phyloP scores from a whole-genome alignment of 2,797 vertebrate species.

The Aphelocoma californica region DNA sequence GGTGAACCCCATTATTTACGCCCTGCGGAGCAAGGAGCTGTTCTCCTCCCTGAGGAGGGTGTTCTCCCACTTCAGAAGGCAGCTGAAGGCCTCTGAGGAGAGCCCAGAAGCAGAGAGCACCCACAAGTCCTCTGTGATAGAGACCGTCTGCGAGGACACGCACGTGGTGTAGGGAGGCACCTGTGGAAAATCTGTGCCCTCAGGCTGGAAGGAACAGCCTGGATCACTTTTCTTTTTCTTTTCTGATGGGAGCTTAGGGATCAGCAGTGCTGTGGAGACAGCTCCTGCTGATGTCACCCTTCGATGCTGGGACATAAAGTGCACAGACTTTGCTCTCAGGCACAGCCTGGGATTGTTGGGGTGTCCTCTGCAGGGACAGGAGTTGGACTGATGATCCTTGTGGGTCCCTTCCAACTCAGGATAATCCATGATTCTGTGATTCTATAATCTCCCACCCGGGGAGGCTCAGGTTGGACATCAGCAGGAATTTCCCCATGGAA shows the following conservation, averaged over 20 bases:
- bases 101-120: constrained; percentile 55
- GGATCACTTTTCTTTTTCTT: background rate
- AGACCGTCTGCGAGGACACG: background rate
- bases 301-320: background rate
- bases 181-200: accelerated
- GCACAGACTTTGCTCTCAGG: background rate
- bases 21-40: constrained; percentile 85
- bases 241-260: background rate
- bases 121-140: background rate
- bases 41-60: constrained; percentile 70
- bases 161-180: background rate
- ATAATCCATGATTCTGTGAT: background rate
- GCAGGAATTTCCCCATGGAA: background rate
- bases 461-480: background rate
- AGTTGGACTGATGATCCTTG: background rate
- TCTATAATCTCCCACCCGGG: background rate
- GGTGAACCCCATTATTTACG: constrained; percentile 89
- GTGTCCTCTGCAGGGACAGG: background rate
- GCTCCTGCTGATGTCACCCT: background rate
- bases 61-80: constrained; percentile 18
- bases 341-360: background rate
- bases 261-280: background rate
- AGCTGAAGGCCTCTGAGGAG: background rate
- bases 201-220: background rate
- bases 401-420: background rate